These are phyloP conservation scores for Arbacia lixula DNA, from an alignment of 53 echinoderm and acorn worm species.

Conservation along the genomic window DNA sequence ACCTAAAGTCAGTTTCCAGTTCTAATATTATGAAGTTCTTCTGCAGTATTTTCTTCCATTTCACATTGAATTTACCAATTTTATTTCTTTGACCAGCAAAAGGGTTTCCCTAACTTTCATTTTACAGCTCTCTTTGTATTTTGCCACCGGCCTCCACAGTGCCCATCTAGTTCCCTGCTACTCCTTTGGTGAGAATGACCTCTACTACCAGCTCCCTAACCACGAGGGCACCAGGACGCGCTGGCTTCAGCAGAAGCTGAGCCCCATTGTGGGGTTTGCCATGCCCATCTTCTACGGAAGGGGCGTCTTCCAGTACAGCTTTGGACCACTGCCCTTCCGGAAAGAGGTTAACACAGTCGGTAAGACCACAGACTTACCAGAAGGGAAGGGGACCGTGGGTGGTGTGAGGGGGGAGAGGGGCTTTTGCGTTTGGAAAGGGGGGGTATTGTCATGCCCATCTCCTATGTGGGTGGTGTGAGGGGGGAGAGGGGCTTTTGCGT, in stretches of 20 bases:
- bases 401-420: too few species aligned
- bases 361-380: conserved; percentile 54
- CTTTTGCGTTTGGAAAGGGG: too few species aligned
- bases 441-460: too few species aligned
- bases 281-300: conserved; percentile 80
- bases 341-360: conserved; percentile 89
- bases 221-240: conserved; percentile 65
- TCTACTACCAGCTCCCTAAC: conserved; percentile 84
- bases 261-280: conserved; percentile 69
- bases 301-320: conserved; percentile 80
- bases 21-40: background rate
- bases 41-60: too few species aligned
- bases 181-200: conserved; percentile 89
- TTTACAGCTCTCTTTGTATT: background rate
- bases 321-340: conserved; percentile 79
- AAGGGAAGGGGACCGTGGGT: too few species aligned
- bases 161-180: conserved; percentile 87
- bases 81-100: too few species aligned
- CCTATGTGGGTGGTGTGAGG: too few species aligned
- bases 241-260: conserved; percentile 66
- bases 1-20: too few species aligned
- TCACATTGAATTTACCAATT: too few species aligned
- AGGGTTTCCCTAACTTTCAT: background rate
- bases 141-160: too few species aligned
- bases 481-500: too few species aligned